Conservation (phyloP, 2,113 vertebrate genomes). For the Ctenomys sociabilis region DNA sequence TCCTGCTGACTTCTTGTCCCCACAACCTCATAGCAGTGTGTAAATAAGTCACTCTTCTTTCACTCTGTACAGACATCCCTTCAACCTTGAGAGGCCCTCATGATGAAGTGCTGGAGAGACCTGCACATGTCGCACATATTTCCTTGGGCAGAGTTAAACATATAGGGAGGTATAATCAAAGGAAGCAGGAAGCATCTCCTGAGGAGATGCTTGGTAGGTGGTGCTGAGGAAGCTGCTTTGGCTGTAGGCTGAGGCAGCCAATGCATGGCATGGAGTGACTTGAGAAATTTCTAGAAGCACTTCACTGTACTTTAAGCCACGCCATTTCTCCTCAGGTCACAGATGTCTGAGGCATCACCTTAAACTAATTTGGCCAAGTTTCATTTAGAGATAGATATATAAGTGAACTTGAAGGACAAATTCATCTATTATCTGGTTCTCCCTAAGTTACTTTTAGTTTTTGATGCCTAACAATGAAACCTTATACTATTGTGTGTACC, state of each 20-base stretch:
- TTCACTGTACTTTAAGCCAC: not conserved
- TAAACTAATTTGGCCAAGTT: not conserved
- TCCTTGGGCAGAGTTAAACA: not conserved
- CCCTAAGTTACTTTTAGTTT: not conserved
- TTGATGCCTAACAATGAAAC: not conserved
- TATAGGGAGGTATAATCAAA: not conserved
- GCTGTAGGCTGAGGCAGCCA: not conserved
- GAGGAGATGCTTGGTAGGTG: not conserved
- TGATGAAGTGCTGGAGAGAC: not conserved
- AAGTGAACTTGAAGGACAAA: not conserved
- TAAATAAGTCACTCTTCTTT: not conserved
- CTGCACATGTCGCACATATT: not conserved
- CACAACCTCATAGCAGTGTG: not conserved
- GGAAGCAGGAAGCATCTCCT: not conserved
- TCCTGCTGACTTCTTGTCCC: not conserved
- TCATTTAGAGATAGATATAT: not conserved
- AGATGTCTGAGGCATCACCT: not conserved
- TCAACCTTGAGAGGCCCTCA: not conserved
- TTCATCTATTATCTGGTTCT: not conserved
- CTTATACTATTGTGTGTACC: not conserved
- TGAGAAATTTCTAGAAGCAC: not conserved
- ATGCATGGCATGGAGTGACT: not conserved
- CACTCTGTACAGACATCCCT: not conserved
- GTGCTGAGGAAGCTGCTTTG: not conserved
- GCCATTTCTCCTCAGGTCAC: not conserved